Percentiles rank a stretch among this genome's conserved stretches.
Conservation (phyloP, 1,140 invertebrate species). For the Oscheius sp. region DNA sequence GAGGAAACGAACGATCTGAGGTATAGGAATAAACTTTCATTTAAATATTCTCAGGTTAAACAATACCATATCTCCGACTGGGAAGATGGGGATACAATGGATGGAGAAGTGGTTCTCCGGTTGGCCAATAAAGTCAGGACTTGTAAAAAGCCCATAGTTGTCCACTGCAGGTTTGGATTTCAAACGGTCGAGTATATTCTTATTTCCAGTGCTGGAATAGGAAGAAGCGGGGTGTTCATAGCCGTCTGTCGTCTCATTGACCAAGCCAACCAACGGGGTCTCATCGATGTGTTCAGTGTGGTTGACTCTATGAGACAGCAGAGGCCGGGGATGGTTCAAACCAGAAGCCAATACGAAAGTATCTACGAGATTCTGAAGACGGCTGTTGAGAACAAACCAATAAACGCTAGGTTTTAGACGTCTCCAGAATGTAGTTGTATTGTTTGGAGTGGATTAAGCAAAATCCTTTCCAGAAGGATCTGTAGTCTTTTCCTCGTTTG, state of each 20-base stretch:
- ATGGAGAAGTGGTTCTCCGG: background rate
- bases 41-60: background rate
- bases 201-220: constrained; percentile 20
- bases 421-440: too few species aligned
- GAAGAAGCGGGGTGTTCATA: constrained; percentile 18
- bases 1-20: background rate
- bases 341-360: constrained; percentile 22
- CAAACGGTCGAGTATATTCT: background rate
- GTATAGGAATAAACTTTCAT: background rate
- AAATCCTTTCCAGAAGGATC: too few species aligned
- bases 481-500: too few species aligned
- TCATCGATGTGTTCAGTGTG: constrained; percentile 26
- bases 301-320: constrained; percentile 19
- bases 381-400: background rate
- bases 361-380: constrained; percentile 7
- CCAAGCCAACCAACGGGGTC: constrained; percentile 13
- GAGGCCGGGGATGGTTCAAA: constrained; percentile 20
- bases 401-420: too few species aligned
- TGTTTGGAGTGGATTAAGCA: too few species aligned
- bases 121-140: background rate
- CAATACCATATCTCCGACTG: background rate
- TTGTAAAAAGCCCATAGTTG: constrained; percentile 9
- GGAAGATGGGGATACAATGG: background rate
- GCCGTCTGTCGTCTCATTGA: background rate
- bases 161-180: constrained; percentile 20